Conservation (phyloP, 2,797 vertebrate species). For the Nothura maculosa region DNA sequence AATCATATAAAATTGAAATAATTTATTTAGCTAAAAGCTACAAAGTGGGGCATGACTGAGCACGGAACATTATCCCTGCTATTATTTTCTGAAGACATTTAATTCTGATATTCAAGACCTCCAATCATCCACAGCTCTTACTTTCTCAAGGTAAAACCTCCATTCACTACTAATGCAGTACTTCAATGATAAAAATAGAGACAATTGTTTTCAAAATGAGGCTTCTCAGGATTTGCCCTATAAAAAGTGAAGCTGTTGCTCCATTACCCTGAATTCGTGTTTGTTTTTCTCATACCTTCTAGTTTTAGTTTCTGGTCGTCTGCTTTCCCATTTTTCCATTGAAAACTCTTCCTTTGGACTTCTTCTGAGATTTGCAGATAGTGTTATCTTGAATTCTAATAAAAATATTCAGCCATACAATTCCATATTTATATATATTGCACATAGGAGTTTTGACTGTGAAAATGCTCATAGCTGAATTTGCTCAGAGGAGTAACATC, state of each 20-base stretch:
- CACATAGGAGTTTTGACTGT: background rate
- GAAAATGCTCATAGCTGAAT: background rate
- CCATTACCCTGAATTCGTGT: rapidly evolving
- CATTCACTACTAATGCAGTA: background rate
- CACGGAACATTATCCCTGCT: background rate
- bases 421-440: background rate
- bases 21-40: slow-evolving; percentile 8
- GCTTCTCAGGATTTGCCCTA: background rate
- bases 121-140: background rate
- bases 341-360: background rate
- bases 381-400: background rate
- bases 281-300: no score
- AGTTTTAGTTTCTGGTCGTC: background rate
- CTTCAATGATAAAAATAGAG: background rate
- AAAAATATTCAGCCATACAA: background rate
- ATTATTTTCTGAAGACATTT: background rate
- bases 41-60: background rate
- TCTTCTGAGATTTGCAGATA: background rate
- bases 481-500: background rate
- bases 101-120: background rate
- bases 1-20: background rate
- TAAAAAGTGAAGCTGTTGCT: background rate
- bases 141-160: background rate
- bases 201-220: background rate
- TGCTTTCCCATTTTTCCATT: background rate